Evolutionary conservation across 2,113 vertebrate genomes (phyloP), one percentile per base, ranked within the genome.

Genomic region (Antigone vipio): DNA sequence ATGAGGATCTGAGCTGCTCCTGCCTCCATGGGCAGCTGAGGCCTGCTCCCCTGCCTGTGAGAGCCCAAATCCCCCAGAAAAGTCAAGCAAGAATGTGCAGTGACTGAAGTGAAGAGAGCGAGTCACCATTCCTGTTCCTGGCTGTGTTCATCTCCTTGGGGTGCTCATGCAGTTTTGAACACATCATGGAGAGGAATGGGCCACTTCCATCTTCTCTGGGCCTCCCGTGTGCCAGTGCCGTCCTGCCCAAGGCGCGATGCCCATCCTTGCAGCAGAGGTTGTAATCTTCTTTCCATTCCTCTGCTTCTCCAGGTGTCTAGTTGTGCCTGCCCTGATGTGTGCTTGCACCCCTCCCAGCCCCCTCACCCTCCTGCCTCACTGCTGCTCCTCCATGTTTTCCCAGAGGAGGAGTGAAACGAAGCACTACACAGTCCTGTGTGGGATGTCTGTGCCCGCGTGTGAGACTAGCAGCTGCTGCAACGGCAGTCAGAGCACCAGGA

Each of bases 211-310:
- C 35, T 26, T 63, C 64, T 44, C 49, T 7, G 9, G 21, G 22
- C 24, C 17, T 50, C 45, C 47, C 2, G 1, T 42, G 38, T 55
- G 73, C 66, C n/a, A 42, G 15, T 11, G 9, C 27, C 0, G 0
- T 24, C 50, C 16, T 32, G 82, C 67, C 60, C 29, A 34, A 75
- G n/a, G 44, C 1, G 2, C 3, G 6, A 67, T 22, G 42, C 6
- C 7, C 56, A 72, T 19, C 29, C 52, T 22, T 8, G 38, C 15
- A 78, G 74, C 22, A 71, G 42, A 55, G 29, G 15, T 27, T 58
- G 19, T 35, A 21, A 15, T 77, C 16, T n/a, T 72, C 74, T 55
- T 53, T 21, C 42, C 2, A 8, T 22, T 50, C 38, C 26, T 83
- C 40, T 52, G 24, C 52, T 72, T 75, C 30, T 66, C 35, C 35